Evolutionary conservation across 2,797 vertebrate species (phyloP).

Genomic region (Bryconaethiops microstoma): DNA sequence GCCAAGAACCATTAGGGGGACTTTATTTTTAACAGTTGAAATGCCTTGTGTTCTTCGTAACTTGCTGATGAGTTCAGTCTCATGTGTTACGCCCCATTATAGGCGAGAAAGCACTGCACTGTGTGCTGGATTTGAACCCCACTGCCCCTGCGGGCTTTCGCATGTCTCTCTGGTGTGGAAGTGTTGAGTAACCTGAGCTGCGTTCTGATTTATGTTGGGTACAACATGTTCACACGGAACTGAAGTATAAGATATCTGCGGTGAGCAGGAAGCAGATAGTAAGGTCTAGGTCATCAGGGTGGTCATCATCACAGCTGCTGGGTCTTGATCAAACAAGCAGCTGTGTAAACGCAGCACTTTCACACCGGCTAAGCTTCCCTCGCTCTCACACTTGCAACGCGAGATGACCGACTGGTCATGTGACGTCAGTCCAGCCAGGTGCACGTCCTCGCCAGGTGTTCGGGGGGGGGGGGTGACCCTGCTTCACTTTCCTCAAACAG

Average conservation of each 20-base stretch:
- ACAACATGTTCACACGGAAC: slow-evolving; percentile 3
- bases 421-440: neutral
- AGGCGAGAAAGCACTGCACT: too few species aligned
- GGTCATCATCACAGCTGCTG: neutral
- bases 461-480: neutral
- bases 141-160: neutral
- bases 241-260: slow-evolving; percentile 5
- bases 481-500: neutral
- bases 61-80: too few species aligned
- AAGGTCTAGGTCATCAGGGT: neutral
- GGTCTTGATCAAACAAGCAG: slow-evolving; percentile 13
- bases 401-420: neutral
- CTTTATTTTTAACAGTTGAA: too few species aligned
- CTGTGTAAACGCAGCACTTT: slow-evolving; percentile 43
- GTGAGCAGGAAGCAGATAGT: neutral
- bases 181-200: neutral
- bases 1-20: too few species aligned
- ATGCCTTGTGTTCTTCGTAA: too few species aligned
- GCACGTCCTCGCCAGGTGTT: neutral
- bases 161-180: neutral
- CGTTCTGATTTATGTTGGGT: neutral
- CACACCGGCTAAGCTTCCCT: slow-evolving; percentile 1
- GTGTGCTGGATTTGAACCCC: neutral
- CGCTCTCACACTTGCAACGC: neutral
- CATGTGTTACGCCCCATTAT: too few species aligned